Evolutionary conservation across 2,797 vertebrate genomes (phyloP).

Genomic region (Eulemur mongoz): DNA sequence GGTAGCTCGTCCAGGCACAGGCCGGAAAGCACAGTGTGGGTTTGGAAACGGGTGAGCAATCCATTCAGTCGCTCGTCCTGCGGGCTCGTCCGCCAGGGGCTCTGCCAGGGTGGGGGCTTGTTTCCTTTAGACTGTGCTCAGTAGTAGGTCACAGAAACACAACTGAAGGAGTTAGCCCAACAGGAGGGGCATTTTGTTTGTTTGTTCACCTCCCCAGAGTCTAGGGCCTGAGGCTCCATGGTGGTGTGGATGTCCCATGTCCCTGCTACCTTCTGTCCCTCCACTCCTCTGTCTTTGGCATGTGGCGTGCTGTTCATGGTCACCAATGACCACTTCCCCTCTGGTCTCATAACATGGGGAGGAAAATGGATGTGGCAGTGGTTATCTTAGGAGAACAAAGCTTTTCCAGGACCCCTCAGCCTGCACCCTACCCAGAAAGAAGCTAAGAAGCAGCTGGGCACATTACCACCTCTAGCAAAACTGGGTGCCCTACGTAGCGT

Average conservation of each 20-base stretch:
- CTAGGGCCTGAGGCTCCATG: background rate
- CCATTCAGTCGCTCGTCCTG: rapidly evolving
- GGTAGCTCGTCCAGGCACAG: background rate
- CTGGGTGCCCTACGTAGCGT: background rate
- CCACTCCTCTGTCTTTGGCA: background rate
- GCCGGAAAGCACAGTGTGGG: background rate
- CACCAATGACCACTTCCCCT: background rate
- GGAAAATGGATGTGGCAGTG: background rate
- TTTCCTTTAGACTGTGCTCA: background rate
- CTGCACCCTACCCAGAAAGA: background rate
- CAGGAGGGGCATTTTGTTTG: rapidly evolving
- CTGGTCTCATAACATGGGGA: background rate
- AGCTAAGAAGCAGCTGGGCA: background rate
- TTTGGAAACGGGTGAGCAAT: rapidly evolving
- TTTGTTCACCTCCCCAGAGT: background rate
- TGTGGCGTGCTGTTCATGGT: background rate
- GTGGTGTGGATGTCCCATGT: background rate
- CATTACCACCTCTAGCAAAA: background rate
- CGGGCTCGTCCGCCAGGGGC: rapidly evolving
- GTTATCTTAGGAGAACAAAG: background rate
- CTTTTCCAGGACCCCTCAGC: background rate
- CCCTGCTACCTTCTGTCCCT: background rate
- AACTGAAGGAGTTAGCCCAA: too few relatives aligned
- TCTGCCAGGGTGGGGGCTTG: rapidly evolving
- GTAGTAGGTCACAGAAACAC: background rate